A percentile compares a stretch with the other conserved stretches of the same genome.
Evolutionary conservation across 2,113 vertebrate genomes (phyloP).

Genomic region (Ahaetulla prasina): DNA sequence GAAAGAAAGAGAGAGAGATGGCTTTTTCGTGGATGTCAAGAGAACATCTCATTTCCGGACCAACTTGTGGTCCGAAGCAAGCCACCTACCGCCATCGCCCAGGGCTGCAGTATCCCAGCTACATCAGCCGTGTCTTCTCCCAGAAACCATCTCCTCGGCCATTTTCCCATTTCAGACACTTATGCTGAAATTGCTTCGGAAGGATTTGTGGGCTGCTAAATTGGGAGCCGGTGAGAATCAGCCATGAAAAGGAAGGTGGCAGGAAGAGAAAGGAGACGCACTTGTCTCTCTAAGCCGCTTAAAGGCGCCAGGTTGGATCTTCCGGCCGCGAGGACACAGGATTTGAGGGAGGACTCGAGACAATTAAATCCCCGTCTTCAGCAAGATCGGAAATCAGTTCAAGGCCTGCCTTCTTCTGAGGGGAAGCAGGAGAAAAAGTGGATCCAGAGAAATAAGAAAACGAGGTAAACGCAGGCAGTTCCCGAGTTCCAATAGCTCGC

Average conservation of each 20-base stretch:
- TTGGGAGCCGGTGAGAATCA: not conserved
- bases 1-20: accelerated
- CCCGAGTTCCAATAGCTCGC: too few species aligned
- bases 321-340: not conserved
- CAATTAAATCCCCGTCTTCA: not conserved
- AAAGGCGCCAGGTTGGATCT: not conserved
- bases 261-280: not conserved
- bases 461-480: not conserved
- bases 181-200: not conserved
- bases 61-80: not conserved
- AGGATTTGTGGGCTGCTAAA: not conserved
- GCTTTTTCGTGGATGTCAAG: not conserved
- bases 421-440: not conserved
- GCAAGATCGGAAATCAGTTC: not conserved
- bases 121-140: not conserved
- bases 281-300: not conserved
- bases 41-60: not conserved
- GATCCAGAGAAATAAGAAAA: not conserved
- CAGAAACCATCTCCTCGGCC: too few species aligned
- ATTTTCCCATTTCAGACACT: not conserved
- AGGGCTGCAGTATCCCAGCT: not conserved
- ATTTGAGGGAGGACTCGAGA: too few species aligned
- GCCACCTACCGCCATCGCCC: not conserved
- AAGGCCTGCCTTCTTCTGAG: not conserved
- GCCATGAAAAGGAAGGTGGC: not conserved